A percentile compares a stretch with the other conserved stretches of the same genome.
phyloP scores from a whole-genome alignment of 2,888 invertebrate genomes.

The Glaucopsyche alexis region DNA sequence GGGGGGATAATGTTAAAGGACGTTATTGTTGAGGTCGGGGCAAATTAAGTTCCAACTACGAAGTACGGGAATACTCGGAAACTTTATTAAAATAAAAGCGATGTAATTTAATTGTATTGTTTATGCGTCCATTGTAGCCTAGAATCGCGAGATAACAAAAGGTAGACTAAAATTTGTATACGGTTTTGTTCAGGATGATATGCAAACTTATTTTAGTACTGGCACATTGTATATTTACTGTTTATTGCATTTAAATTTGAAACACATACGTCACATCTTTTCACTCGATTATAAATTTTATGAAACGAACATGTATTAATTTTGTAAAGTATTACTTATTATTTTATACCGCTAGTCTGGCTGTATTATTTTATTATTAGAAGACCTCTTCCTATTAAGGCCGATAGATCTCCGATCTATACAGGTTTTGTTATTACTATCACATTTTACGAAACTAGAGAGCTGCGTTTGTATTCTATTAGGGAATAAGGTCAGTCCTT shows the following conservation, averaged over 20 bases:
- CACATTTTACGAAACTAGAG: background rate
- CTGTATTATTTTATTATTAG: too few relatives aligned
- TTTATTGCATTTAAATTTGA: too few relatives aligned
- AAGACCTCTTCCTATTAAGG: too few relatives aligned
- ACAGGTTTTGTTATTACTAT: background rate
- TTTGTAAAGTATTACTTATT: too few relatives aligned
- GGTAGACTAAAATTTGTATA: background rate
- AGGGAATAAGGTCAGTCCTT: background rate
- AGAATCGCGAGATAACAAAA: background rate
- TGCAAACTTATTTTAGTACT: too few relatives aligned
- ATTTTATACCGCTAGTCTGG: too few relatives aligned
- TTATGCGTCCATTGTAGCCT: slow-evolving; percentile 10
- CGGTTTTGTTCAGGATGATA: background rate
- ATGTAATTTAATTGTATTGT: slow-evolving; percentile 4
- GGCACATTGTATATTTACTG: too few relatives aligned
- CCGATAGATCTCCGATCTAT: too few relatives aligned
- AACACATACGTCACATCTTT: too few relatives aligned
- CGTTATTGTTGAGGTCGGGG: slow-evolving; percentile 2
- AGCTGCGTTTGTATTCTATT: background rate
- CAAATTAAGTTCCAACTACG: slow-evolving; percentile 5
- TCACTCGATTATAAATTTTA: too few relatives aligned
- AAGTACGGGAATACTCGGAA: background rate
- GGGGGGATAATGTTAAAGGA: background rate
- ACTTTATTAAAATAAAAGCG: slow-evolving; percentile 21
- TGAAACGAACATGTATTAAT: too few relatives aligned